phyloP scores from a whole-genome alignment of 2,888 invertebrate genomes.

The Chelonus formosanus region DNA sequence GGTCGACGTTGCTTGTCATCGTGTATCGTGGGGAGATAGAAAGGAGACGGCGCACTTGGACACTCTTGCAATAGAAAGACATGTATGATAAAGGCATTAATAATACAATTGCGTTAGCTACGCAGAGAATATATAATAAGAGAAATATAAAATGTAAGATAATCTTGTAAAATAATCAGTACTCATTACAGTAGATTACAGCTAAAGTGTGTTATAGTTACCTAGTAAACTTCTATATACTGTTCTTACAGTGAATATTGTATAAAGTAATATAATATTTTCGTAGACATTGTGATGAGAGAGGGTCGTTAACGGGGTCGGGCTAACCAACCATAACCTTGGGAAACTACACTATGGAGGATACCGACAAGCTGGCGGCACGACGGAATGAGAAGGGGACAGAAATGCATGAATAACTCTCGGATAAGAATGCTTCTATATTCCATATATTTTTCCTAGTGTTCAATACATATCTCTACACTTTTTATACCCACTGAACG shows the following conservation, averaged over 20 bases:
- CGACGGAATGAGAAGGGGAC: constrained; percentile 9
- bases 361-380: background rate
- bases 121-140: background rate
- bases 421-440: constrained; percentile 9
- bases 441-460: background rate
- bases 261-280: constrained; percentile 6
- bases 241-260: background rate
- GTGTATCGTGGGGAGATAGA: constrained; percentile 19
- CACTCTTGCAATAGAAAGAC: constrained; percentile 28
- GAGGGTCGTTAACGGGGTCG: constrained; percentile 22
- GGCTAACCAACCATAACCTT: constrained; percentile 25
- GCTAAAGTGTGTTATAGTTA: too few species aligned
- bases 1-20: constrained; percentile 36
- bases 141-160: background rate
- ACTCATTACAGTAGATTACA: too few species aligned
- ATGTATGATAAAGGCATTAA: constrained; percentile 21
- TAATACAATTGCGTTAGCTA: background rate
- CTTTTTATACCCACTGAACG: too few species aligned
- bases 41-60: constrained; percentile 27
- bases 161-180: too few species aligned
- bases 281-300: constrained; percentile 6
- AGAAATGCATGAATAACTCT: constrained; percentile 14
- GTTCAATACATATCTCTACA: background rate
- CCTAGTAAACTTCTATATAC: too few species aligned
- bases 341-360: constrained; percentile 17